Evolutionary conservation across 2,113 vertebrate species (phyloP).

Genomic region (Oreocharis arfaki): DNA sequence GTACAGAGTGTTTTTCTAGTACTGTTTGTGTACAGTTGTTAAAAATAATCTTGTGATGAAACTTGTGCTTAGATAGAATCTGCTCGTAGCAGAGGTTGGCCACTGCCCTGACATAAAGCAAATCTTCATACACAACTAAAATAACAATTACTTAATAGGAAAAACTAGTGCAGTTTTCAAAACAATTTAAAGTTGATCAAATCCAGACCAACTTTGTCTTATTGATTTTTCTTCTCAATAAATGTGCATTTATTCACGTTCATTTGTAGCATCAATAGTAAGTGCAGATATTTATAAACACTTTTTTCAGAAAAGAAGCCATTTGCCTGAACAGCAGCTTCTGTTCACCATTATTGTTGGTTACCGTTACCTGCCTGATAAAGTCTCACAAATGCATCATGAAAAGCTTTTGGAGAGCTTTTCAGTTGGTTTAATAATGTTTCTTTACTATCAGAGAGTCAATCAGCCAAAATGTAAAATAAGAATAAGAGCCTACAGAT

Average conservation of each 20-base stretch:
- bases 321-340: neutral
- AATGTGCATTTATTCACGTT: neutral
- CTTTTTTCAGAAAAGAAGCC: neutral
- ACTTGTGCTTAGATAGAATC: neutral
- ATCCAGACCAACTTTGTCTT: neutral
- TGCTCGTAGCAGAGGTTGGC: neutral
- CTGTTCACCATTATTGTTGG: neutral
- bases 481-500: neutral
- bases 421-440: neutral
- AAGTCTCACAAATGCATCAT: neutral
- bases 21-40: neutral
- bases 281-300: neutral
- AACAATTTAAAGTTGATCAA: neutral
- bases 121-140: neutral
- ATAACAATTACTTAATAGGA: neutral
- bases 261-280: neutral
- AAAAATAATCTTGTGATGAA: neutral
- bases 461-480: slow-evolving; percentile 1
- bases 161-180: neutral
- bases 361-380: neutral
- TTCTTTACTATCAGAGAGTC: neutral
- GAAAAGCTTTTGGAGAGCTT: neutral
- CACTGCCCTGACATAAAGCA: neutral
- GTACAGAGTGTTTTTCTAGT: neutral
- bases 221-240: neutral